phyloP scores from a whole-genome alignment of 2,113 vertebrate species.

The Xiphorhynchus elegans region DNA sequence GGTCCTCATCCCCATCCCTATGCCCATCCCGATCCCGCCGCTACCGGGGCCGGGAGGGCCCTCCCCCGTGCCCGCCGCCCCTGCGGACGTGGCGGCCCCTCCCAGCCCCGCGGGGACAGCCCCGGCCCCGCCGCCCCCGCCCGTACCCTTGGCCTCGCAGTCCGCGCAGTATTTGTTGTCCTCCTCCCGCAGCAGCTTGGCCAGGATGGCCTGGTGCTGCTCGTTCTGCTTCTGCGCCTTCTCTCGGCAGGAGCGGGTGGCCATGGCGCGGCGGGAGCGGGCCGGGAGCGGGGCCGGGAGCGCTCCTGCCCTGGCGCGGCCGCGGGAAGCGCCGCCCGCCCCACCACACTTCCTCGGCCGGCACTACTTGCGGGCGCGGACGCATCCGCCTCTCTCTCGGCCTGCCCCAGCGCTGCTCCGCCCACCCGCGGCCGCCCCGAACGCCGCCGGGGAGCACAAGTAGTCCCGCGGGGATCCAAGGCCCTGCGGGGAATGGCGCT shows the following conservation, averaged over 20 bases:
- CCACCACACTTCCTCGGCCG: too few relatives aligned
- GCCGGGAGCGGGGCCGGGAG: background rate
- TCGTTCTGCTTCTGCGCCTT: conserved; percentile 96
- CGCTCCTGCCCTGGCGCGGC: background rate
- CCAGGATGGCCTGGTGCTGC: conserved; percentile 93
- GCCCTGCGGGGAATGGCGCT: too few relatives aligned
- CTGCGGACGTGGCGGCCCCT: background rate
- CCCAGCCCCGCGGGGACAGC: too few relatives aligned
- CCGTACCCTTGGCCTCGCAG: conserved; percentile 92
- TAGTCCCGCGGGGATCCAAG: too few relatives aligned
- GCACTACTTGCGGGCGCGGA: too few relatives aligned
- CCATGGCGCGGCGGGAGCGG: conserved; percentile 72
- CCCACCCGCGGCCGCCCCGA: too few relatives aligned
- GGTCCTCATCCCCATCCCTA: background rate
- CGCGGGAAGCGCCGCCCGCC: background rate
- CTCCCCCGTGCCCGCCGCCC: too few relatives aligned
- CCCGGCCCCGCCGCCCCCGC: background rate
- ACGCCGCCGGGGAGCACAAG: too few relatives aligned
- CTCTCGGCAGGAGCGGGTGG: conserved; percentile 93
- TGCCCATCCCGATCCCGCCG: background rate
- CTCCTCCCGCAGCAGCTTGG: conserved; percentile 89
- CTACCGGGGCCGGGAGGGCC: background rate
- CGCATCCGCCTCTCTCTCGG: too few relatives aligned
- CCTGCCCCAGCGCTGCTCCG: too few relatives aligned
- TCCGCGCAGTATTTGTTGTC: conserved; percentile 96